Evolutionary conservation across 1,140 invertebrate species (phyloP).

Genomic region (Drosophila willistoni): DNA sequence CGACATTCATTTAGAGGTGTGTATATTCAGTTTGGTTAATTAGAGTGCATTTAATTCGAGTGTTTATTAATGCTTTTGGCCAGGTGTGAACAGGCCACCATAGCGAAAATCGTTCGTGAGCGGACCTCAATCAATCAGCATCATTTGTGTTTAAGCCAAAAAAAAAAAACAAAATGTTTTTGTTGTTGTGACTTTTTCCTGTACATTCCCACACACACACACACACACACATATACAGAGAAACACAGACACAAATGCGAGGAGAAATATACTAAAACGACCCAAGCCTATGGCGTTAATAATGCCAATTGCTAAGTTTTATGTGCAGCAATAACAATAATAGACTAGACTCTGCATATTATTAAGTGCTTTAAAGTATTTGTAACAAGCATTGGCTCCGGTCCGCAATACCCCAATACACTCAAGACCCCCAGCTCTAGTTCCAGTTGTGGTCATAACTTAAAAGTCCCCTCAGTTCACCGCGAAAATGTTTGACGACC

Average conservation of each 20-base stretch:
- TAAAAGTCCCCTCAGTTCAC: conserved; percentile 31
- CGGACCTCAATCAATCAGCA: conserved; percentile 68
- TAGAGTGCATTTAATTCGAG: conserved; percentile 74
- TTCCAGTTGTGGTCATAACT: conserved; percentile 45
- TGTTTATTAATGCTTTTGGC: conserved; percentile 70
- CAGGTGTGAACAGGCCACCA: conserved; percentile 68
- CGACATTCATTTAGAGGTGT: conserved; percentile 25
- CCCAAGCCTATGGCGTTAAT: conserved; percentile 73
- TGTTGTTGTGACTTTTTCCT: conserved; percentile 28
- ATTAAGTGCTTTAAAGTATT: conserved; percentile 78
- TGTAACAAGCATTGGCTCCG: conserved; percentile 47
- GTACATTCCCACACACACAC: conserved; percentile 44
- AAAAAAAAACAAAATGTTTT: conserved; percentile 22
- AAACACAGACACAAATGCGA: conserved; percentile 56
- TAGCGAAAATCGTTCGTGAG: conserved; percentile 19
- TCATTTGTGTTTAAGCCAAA: conserved; percentile 57
- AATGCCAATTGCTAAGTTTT: conserved; percentile 78
- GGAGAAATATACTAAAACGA: conserved; percentile 48
- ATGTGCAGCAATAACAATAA: conserved; percentile 78
- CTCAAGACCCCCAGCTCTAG: neutral
- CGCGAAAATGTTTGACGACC: conserved; percentile 39
- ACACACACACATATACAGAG: too few relatives aligned
- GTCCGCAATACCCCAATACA: neutral
- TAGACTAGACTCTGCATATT: conserved; percentile 68
- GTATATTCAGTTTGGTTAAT: conserved; percentile 56